These are phyloP conservation scores for Vulpes vulpes DNA, from an alignment of 2,113 vertebrate genomes.

Conservation along the genomic window DNA sequence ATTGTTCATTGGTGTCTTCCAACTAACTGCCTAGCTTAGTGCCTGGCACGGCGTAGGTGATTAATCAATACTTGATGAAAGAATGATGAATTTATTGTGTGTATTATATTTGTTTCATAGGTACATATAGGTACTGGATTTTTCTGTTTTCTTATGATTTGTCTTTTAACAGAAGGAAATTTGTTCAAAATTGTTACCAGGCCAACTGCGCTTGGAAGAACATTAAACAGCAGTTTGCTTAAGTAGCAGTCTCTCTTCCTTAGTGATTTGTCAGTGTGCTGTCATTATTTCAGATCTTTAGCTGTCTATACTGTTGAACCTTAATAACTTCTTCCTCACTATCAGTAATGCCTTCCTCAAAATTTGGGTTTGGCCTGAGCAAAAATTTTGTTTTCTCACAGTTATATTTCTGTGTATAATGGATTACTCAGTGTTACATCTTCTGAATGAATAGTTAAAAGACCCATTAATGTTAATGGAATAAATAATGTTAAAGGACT, in stretches of 20 bases:
- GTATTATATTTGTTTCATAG: neutral
- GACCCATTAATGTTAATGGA: neutral
- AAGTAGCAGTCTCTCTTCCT: neutral
- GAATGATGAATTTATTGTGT: neutral
- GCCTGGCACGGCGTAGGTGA: neutral
- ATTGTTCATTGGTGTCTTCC: neutral
- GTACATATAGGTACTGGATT: neutral
- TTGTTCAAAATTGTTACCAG: conserved; percentile 14
- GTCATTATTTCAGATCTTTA: neutral
- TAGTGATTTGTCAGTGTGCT: neutral
- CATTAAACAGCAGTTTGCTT: neutral
- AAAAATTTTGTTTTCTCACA: neutral
- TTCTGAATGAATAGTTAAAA: neutral
- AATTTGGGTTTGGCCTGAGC: neutral
- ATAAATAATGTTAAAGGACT: neutral
- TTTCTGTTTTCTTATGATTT: neutral
- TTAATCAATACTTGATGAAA: neutral
- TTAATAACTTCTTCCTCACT: neutral
- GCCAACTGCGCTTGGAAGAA: neutral
- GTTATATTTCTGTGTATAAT: neutral
- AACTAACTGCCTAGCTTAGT: neutral
- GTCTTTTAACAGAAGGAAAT: neutral
- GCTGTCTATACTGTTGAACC: neutral
- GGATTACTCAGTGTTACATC: neutral
- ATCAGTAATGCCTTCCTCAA: neutral